phyloP scores from a whole-genome alignment of 2,888 invertebrate genomes.

The Sphecodes monilicornis region DNA sequence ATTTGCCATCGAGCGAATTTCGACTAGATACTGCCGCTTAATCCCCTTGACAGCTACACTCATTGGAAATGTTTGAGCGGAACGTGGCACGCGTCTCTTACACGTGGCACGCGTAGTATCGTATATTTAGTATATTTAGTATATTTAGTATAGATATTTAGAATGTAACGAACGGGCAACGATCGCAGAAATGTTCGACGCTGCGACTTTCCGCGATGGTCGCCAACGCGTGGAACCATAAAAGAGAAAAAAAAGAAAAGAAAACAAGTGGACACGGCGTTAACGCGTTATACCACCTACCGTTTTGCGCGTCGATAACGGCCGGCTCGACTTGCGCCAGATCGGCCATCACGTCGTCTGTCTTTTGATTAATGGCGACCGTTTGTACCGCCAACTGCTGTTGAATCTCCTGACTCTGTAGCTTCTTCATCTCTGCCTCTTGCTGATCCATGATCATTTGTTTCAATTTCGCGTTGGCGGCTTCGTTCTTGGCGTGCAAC shows the following conservation, averaged over 20 bases:
- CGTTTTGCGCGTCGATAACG: constrained; percentile 99
- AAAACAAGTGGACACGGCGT: not conserved
- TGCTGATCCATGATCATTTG: constrained; percentile 99
- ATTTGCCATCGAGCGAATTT: constrained; percentile 97
- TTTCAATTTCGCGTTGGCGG: constrained; percentile 99
- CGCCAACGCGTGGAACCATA: not conserved
- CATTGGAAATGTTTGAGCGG: constrained; percentile 58
- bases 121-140: not conserved
- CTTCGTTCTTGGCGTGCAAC: constrained; percentile 98
- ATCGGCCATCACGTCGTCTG: constrained; percentile 97
- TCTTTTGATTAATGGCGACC: constrained; percentile 96
- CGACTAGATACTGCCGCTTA: constrained; percentile 98
- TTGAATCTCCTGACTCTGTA: constrained; percentile 98
- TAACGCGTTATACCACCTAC: constrained; percentile 84
- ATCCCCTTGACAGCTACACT: constrained; percentile 95
- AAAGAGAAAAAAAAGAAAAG: not conserved
- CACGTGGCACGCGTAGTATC: not conserved
- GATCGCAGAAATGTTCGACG: constrained; percentile 6
- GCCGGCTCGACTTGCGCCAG: constrained; percentile 99
- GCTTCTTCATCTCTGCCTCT: constrained; percentile 99
- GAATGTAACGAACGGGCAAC: constrained; percentile 18
- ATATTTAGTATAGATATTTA: not conserved
- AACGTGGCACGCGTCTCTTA: constrained; percentile 8
- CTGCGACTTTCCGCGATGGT: not conserved
- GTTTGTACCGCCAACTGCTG: constrained; percentile 93